phyloP scores from a whole-genome alignment of 2,113 vertebrate species.

The Redunca redunca region DNA sequence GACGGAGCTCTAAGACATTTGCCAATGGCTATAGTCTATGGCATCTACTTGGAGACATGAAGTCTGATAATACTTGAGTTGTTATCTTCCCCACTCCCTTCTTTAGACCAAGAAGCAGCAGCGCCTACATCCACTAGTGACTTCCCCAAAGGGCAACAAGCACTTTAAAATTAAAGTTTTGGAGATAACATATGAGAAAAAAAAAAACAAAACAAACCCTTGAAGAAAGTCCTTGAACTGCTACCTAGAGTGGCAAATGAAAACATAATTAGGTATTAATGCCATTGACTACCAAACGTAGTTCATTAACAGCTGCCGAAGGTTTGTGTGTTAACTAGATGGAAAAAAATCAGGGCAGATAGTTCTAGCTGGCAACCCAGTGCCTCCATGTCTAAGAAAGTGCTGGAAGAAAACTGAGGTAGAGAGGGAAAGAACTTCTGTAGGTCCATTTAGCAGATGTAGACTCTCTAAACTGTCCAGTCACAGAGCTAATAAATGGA shows the following conservation, averaged over 20 bases:
- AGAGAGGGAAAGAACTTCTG: not conserved
- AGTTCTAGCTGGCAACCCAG: not conserved
- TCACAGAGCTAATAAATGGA: not conserved
- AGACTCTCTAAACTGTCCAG: not conserved
- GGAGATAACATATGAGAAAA: not conserved
- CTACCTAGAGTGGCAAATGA: conserved; percentile 6
- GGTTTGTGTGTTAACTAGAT: not conserved
- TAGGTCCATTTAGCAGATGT: not conserved
- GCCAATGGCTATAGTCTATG: not conserved
- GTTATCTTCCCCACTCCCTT: not conserved
- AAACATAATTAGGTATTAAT: not conserved
- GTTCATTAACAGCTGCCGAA: not conserved
- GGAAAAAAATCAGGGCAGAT: not conserved
- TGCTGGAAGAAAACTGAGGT: not conserved
- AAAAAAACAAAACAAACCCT: not conserved
- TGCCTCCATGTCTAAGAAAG: not conserved
- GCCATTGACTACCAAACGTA: not conserved
- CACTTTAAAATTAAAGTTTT: not conserved
- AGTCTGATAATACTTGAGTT: not conserved
- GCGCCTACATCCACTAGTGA: not conserved
- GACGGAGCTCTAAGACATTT: not conserved
- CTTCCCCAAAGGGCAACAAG: not conserved
- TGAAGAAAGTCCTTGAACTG: not conserved
- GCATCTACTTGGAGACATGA: not conserved
- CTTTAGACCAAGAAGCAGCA: not conserved